Percentiles rank a stretch among this genome's conserved stretches.
phyloP scores from a whole-genome alignment of 2,797 vertebrate genomes.

The Aplochiton taeniatus region DNA sequence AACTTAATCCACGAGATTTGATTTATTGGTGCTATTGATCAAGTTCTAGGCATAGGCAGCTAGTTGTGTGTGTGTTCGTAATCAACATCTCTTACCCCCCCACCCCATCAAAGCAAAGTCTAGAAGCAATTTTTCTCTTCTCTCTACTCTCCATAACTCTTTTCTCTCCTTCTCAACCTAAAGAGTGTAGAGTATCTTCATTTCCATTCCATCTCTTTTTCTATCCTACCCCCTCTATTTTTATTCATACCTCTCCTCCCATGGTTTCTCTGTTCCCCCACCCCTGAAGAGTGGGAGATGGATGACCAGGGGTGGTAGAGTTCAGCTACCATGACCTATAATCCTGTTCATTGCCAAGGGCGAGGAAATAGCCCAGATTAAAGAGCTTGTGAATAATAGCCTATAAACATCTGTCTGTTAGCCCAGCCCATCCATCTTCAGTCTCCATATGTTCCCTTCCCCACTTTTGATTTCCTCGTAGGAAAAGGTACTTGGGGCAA shows the following conservation, averaged over 20 bases:
- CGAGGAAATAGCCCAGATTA: slow-evolving; percentile 77
- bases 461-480: slow-evolving; percentile 60
- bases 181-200: slow-evolving; percentile 1
- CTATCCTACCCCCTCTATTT: not conserved
- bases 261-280: slow-evolving; percentile 8
- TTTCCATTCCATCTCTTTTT: not conserved
- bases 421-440: slow-evolving; percentile 58
- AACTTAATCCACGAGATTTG: no score
- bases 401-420: slow-evolving; percentile 77
- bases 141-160: no score
- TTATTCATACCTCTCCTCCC: not conserved
- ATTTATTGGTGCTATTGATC: no score
- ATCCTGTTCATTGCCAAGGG: slow-evolving; percentile 78
- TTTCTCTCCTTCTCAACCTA: not conserved
- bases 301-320: slow-evolving; percentile 63
- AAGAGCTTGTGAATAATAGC: slow-evolving; percentile 77
- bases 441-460: slow-evolving; percentile 66
- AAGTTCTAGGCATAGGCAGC: no score
- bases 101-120: no score
- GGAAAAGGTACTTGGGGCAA: slow-evolving; percentile 61
- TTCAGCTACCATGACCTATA: slow-evolving; percentile 67
- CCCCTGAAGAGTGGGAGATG: slow-evolving; percentile 62
- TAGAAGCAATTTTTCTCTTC: not conserved
- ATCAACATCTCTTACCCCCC: no score
- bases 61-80: no score